Conservation (phyloP, 2,797 vertebrate species). For the Rhadinocentrus ornatus region DNA sequence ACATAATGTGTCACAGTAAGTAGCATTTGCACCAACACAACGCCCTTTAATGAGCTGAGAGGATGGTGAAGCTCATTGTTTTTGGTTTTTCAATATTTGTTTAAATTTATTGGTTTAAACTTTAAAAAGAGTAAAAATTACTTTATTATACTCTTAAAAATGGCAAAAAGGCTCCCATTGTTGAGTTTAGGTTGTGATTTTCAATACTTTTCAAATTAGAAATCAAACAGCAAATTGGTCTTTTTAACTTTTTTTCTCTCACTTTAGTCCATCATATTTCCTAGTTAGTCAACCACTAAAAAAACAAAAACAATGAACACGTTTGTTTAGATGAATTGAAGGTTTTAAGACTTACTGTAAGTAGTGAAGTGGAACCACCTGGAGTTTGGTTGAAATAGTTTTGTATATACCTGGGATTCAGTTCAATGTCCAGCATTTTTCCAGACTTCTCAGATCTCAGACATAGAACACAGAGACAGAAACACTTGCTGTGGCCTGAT, state of each 20-base stretch:
- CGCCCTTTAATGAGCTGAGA: not conserved
- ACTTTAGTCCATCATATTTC: not conserved
- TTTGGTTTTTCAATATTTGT: slow-evolving; percentile 23
- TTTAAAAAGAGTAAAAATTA: not conserved
- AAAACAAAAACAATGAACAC: slow-evolving; percentile 44
- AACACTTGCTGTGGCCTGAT: slow-evolving; percentile 21
- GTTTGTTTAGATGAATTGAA: not conserved
- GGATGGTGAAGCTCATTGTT: slow-evolving; percentile 27
- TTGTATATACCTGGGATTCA: too few relatives aligned
- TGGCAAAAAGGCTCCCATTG: too few relatives aligned
- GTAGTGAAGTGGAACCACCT: not conserved
- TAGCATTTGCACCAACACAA: slow-evolving; percentile 16
- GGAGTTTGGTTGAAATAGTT: not conserved
- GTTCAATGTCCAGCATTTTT: not conserved
- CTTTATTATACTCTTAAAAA: too few relatives aligned
- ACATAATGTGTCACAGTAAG: slow-evolving; percentile 12
- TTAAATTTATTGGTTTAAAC: too few relatives aligned
- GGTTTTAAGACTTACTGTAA: not conserved
- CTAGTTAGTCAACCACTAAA: not conserved
- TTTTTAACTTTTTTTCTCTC: too few relatives aligned
- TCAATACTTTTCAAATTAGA: too few relatives aligned
- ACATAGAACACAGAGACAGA: slow-evolving; percentile 22
- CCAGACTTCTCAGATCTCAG: not conserved
- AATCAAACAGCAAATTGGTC: too few relatives aligned
- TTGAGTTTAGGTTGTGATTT: too few relatives aligned